These are phyloP conservation scores for Tychaedon coryphoeus DNA, from an alignment of 2,113 vertebrate genomes.

Conservation along the genomic window DNA sequence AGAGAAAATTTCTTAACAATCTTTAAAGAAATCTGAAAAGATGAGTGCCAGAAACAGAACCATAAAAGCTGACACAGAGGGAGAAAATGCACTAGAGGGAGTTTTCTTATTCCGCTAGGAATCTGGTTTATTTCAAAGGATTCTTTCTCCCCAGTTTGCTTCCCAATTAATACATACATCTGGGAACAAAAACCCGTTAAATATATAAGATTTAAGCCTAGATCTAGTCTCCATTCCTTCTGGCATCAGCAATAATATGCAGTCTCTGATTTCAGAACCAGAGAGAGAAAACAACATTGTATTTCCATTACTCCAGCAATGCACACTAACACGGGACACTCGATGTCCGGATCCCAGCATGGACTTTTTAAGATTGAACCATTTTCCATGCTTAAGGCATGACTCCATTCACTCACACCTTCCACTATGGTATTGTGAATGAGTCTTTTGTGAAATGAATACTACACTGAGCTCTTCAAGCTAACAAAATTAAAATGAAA, in stretches of 20 bases:
- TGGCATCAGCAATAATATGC: not conserved
- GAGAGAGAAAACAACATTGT: not conserved
- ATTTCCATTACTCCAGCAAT: not conserved
- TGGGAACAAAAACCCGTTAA: not conserved
- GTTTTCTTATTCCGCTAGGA: constrained; percentile 21
- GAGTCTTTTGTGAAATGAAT: not conserved
- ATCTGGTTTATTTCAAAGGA: constrained; percentile 54
- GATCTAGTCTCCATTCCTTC: not conserved
- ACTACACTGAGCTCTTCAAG: not conserved
- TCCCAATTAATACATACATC: not conserved
- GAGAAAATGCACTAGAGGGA: constrained; percentile 16
- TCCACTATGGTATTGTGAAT: not conserved
- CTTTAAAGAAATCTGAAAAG: constrained; percentile 47
- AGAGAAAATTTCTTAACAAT: constrained; percentile 59
- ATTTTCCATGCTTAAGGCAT: not conserved
- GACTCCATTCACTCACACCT: not conserved
- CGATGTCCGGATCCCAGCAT: not conserved
- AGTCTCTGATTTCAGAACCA: not conserved
- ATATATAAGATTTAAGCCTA: not conserved
- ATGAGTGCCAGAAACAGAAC: not conserved
- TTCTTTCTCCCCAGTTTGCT: not conserved
- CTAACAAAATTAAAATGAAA: not conserved
- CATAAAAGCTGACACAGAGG: constrained; percentile 51
- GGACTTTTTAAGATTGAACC: not conserved
- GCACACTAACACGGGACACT: accelerated